A percentile compares a stretch with the other conserved stretches of the same genome.
These are phyloP conservation scores for Tetragonula carbonaria DNA, from an alignment of 2,888 invertebrate genomes.

Conservation along the genomic window DNA sequence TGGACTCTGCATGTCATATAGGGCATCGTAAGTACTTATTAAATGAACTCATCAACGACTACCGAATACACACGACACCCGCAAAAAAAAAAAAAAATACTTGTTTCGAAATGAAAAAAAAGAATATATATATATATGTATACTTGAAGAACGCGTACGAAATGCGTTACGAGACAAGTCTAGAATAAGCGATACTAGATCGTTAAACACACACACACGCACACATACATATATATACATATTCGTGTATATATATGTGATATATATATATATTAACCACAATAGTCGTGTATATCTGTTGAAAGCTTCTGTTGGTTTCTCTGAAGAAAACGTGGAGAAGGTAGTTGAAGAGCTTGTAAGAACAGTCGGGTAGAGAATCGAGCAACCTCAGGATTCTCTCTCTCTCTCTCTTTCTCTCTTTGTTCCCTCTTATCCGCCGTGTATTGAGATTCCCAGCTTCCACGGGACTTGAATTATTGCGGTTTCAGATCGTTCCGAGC, in stretches of 20 bases:
- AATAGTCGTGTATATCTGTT: constrained; percentile 27
- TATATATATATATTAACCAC: neutral
- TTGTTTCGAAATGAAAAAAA: neutral
- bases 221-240: neutral
- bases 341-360: constrained; percentile 48
- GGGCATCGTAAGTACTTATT: constrained; percentile 83
- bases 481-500: constrained; percentile 14
- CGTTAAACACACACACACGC: neutral
- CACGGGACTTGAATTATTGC: neutral
- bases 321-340: constrained; percentile 46
- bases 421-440: neutral
- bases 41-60: constrained; percentile 74
- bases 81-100: constrained; percentile 26
- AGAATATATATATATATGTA: neutral
- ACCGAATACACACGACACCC: constrained; percentile 70
- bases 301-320: constrained; percentile 43
- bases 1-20: constrained; percentile 84
- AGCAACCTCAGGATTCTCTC: neutral
- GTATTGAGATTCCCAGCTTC: neutral
- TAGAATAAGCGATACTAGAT: constrained; percentile 58
- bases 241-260: constrained; percentile 14
- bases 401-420: neutral
- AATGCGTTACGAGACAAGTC: constrained; percentile 35
- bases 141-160: neutral
- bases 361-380: constrained; percentile 50